Evolutionary conservation across 2,113 vertebrate genomes (phyloP), one percentile per base, ranked within the genome.

Genomic region (Ranitomeya variabilis): DNA sequence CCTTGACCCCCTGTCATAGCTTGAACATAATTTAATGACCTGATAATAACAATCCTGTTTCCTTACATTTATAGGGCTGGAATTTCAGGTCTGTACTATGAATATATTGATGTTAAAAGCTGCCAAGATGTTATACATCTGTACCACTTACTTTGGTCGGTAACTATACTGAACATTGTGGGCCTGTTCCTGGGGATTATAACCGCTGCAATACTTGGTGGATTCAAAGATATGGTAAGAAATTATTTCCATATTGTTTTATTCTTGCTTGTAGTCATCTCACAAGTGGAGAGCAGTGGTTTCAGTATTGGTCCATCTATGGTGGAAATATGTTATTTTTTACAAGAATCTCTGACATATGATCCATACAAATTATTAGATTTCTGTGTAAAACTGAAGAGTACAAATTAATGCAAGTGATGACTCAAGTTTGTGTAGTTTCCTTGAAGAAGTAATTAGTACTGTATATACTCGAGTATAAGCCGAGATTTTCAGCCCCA

Each of bases 91-190:
- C 97, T 97, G 23, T 99, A 99, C 94, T 97, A 99, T 4, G 98
- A 98, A 81, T 99, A 98, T 92, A 98, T 97, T 0, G 98, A 99
- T 21, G 98, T 99, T 91, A 96, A 93, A 92, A 99, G 97, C 94
- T 99, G 98, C 93, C 96, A 99, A 90, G 98, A 99, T 23, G 98
- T 99, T 91, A 96, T 99, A 90, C 96, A 99, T 90, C 98, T 99
- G 83, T 98, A 99, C 93, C 98, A 99, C 90, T 92, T 99, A 93
- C 93, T 99, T 71, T 99, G 98, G 98, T 98, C 97, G 0, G 97
- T 97, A 3, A 99, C 98, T 13, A 96, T 99, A 91, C 96, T 99
- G 91, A 99, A 99, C 93, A 97, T 98, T 4, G 94, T 99, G 0
- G 98, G 97, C 9, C 94, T 99, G 0, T 99, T 99, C 91, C 94